A percentile compares a stretch with the other conserved stretches of the same genome.
These are phyloP conservation scores for Danio albolineatus DNA, from an alignment of 2,797 vertebrate species.

Conservation along the genomic window DNA sequence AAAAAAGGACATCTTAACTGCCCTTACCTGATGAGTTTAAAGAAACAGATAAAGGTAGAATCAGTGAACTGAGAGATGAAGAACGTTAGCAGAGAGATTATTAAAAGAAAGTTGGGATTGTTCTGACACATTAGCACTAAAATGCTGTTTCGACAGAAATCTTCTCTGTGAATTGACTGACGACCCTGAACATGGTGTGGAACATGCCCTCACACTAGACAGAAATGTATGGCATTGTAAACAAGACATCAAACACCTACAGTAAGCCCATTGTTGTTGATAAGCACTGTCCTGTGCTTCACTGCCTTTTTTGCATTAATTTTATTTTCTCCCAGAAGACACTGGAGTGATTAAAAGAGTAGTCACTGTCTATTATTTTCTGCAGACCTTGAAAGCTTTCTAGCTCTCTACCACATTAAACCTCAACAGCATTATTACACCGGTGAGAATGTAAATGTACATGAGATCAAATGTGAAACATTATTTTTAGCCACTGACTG, in stretches of 20 bases:
- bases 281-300: constrained; percentile 3
- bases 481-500: constrained; percentile 27
- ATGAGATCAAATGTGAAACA: not conserved
- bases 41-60: not conserved
- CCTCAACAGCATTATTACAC: not conserved
- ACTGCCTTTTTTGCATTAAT: not conserved
- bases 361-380: not conserved
- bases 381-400: not conserved
- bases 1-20: too few relatives aligned
- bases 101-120: constrained; percentile 6
- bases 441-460: not conserved
- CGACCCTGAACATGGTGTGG: not conserved
- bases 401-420: not conserved
- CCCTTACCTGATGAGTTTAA: not conserved
- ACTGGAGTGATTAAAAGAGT: not conserved
- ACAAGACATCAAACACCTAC: not conserved
- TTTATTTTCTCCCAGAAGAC: not conserved
- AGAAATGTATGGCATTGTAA: not conserved
- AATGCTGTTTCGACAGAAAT: not conserved
- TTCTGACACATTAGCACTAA: constrained; percentile 13
- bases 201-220: not conserved
- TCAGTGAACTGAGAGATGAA: not conserved
- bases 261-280: not conserved
- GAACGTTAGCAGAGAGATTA: not conserved
- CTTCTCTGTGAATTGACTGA: constrained; percentile 10